phyloP scores from a whole-genome alignment of 2,888 invertebrate species.

The Hemithea aestivaria region DNA sequence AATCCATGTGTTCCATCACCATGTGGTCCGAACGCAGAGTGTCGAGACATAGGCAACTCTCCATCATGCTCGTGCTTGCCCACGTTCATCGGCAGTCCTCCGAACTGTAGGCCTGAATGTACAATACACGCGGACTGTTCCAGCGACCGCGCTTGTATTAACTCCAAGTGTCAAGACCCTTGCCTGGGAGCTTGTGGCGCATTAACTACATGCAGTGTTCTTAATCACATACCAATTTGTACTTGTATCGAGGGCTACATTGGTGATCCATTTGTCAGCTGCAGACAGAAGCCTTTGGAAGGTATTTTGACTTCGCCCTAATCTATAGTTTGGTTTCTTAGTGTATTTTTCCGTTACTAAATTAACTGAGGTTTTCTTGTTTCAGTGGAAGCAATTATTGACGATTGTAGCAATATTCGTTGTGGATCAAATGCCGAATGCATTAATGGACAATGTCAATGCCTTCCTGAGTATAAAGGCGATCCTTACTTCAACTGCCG shows the following conservation, averaged over 20 bases:
- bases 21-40: slow-evolving; percentile 83
- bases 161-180: slow-evolving; percentile 86
- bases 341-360: too few relatives aligned
- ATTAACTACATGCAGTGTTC: slow-evolving; percentile 80
- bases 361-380: slow-evolving; percentile 25
- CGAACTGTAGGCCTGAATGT: slow-evolving; percentile 85
- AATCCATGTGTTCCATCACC: slow-evolving; percentile 82
- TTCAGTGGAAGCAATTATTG: slow-evolving; percentile 59
- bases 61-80: slow-evolving; percentile 83
- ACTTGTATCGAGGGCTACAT: slow-evolving; percentile 84
- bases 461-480: slow-evolving; percentile 85
- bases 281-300: slow-evolving; percentile 73
- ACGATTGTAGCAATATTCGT: slow-evolving; percentile 85
- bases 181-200: slow-evolving; percentile 88
- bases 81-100: slow-evolving; percentile 84
- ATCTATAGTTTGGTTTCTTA: too few relatives aligned
- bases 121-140: slow-evolving; percentile 86
- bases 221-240: slow-evolving; percentile 88
- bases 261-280: slow-evolving; percentile 86
- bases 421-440: slow-evolving; percentile 85
- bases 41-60: slow-evolving; percentile 77
- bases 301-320: too few relatives aligned
- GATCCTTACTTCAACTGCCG: slow-evolving; percentile 87
- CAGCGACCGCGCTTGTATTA: slow-evolving; percentile 86
- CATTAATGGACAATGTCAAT: slow-evolving; percentile 83